Conservation (phyloP, 2,888 invertebrate species). For the Cephonodes hylas region DNA sequence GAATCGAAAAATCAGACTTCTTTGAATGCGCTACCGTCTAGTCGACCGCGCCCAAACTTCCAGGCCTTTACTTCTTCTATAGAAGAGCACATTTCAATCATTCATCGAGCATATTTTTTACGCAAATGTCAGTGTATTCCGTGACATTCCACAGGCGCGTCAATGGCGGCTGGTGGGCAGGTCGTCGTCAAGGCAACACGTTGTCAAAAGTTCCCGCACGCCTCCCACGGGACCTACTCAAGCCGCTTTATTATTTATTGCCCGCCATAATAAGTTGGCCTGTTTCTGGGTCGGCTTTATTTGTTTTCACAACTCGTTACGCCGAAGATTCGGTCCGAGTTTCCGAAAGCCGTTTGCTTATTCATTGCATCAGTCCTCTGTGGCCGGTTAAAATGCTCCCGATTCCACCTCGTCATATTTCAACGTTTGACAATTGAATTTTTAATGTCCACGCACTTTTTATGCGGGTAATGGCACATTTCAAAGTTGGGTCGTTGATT, state of each 20-base stretch:
- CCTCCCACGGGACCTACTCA: constrained; percentile 42
- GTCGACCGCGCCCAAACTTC: too few species aligned
- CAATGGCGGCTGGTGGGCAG: neutral
- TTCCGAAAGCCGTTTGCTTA: constrained; percentile 73
- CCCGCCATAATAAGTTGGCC: constrained; percentile 62
- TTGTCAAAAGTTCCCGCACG: constrained; percentile 56
- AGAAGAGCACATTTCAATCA: too few species aligned
- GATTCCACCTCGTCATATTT: constrained; percentile 24
- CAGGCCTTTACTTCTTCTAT: too few species aligned
- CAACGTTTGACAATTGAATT: constrained; percentile 38
- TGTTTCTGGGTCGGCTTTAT: constrained; percentile 52
- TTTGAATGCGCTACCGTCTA: too few species aligned
- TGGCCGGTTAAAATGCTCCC: constrained; percentile 33
- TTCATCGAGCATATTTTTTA: too few species aligned
- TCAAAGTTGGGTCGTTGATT: neutral
- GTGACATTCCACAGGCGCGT: neutral
- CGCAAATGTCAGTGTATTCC: too few species aligned
- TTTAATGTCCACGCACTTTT: constrained; percentile 26
- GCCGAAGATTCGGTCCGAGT: constrained; percentile 66
- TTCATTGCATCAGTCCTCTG: constrained; percentile 54
- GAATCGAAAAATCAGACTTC: too few species aligned
- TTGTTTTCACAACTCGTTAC: constrained; percentile 76
- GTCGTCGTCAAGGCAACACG: constrained; percentile 23
- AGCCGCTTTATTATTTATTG: constrained; percentile 76
- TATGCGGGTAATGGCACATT: neutral